phyloP scores from a whole-genome alignment of 2,113 vertebrate genomes.

The Heptranchias perlo region DNA sequence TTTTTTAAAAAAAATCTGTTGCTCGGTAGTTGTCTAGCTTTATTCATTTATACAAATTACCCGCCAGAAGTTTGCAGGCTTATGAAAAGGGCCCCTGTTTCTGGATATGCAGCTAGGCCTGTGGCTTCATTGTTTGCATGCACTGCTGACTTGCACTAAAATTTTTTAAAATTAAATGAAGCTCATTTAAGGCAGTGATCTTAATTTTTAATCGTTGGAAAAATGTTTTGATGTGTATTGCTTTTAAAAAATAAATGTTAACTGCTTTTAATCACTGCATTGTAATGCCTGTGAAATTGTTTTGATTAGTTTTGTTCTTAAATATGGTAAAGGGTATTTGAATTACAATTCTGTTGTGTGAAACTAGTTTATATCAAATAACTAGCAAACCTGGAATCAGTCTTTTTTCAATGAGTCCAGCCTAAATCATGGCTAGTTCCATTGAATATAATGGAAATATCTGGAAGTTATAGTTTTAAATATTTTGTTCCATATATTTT shows the following conservation, averaged over 20 bases:
- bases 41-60: background rate
- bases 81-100: background rate
- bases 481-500: background rate
- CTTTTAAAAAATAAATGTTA: background rate
- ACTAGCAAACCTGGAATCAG: background rate
- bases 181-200: background rate
- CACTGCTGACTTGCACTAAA: background rate
- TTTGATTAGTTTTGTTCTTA: background rate
- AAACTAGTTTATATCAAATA: background rate
- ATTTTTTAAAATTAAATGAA: too few relatives aligned
- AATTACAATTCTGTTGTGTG: background rate
- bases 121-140: too few relatives aligned
- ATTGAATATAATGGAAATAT: background rate
- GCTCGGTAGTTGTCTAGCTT: background rate
- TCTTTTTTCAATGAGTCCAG: background rate
- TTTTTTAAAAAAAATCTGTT: constrained; percentile 3
- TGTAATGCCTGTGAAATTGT: background rate
- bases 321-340: background rate
- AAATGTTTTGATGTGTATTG: background rate
- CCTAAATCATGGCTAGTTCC: background rate
- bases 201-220: background rate
- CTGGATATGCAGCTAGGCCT: background rate
- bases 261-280: background rate
- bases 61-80: background rate
- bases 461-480: background rate